Evolutionary conservation across 2,797 vertebrate species (phyloP), one percentile per base, ranked within the genome.

Genomic region (Coilia nasus): DNA sequence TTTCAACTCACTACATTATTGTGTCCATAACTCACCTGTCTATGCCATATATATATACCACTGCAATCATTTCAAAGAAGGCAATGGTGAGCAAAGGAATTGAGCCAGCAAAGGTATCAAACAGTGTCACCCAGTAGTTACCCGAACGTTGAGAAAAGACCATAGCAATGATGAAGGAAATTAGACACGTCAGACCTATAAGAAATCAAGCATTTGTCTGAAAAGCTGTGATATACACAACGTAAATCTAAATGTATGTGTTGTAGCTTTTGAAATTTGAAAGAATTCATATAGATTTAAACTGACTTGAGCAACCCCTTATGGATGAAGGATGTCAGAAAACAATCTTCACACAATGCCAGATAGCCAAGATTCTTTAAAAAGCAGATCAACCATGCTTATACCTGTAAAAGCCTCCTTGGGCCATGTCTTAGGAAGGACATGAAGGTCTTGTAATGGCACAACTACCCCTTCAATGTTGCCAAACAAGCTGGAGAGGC

Each of bases 401-500:
- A 3, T 78, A 98, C 97, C 97, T 88, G 96, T 97, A 3, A 94
- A 0, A 19, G 92, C 85, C 88, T 98, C 97, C 89, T 99, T 98
- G 28, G 97, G 95, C 93, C 97, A 97, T 59, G 89, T 94, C 83
- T 95, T 86, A 0, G 97, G 93, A 83, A 97, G 82, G 21, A 97
- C 0, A 0, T 94, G 94, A 41, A 98, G 94, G 81, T 98, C 97
- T 90, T 96, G 94, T 64, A 98, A 90, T 59, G 97, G 97, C 57
- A 96, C 96, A 0, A 96, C 60, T 59, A 99, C 95, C 0, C 98
- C 97, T 90, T 99, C 97, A 46, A 97, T 95, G 88, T 96, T 97
- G 71, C 97, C 97, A 89, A 99, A 99, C 97, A 98, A 97, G 46
- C 97, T 97, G 0, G 97, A 98, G 84, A 98, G 94, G 57, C 98